A percentile compares a stretch with the other conserved stretches of the same genome.
Evolutionary conservation across 2,888 invertebrate species (phyloP).

Genomic region (Agriopis aurantiaria): DNA sequence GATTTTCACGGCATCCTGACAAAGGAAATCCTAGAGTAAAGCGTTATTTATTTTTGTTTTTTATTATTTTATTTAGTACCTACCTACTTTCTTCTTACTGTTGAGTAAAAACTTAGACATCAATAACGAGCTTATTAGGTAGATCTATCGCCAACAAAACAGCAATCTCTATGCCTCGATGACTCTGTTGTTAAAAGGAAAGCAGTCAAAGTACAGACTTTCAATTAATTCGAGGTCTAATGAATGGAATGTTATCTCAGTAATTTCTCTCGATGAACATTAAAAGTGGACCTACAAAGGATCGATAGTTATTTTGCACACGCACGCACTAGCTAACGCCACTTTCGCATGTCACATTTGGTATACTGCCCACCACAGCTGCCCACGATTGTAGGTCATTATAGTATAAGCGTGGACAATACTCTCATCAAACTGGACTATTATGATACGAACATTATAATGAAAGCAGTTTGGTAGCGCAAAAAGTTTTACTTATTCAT

Average conservation of each 20-base stretch:
- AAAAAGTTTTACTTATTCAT: too few relatives aligned
- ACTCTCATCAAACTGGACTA: not conserved
- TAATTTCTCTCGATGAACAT: slow-evolving; percentile 24
- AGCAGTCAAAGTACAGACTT: not conserved
- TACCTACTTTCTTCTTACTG: too few relatives aligned
- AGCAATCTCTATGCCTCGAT: too few relatives aligned
- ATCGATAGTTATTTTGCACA: slow-evolving; percentile 17
- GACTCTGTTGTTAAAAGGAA: not conserved
- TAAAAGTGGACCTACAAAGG: slow-evolving; percentile 5
- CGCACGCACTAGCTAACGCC: not conserved
- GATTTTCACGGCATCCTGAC: too few relatives aligned
- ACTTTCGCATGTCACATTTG: slow-evolving; percentile 21
- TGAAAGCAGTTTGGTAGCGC: not conserved
- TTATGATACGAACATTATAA: too few relatives aligned
- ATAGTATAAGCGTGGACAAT: not conserved
- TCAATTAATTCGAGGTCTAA: slow-evolving; percentile 15
- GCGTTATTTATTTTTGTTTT: too few relatives aligned
- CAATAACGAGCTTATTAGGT: too few relatives aligned
- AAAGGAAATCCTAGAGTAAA: too few relatives aligned
- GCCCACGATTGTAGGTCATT: not conserved
- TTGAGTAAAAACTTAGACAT: too few relatives aligned
- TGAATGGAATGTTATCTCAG: slow-evolving; percentile 16
- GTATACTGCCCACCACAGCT: too few relatives aligned
- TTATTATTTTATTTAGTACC: too few relatives aligned
- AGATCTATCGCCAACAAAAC: too few relatives aligned